Conservation (phyloP, 2,888 invertebrate species). For the Troilus luridus region DNA sequence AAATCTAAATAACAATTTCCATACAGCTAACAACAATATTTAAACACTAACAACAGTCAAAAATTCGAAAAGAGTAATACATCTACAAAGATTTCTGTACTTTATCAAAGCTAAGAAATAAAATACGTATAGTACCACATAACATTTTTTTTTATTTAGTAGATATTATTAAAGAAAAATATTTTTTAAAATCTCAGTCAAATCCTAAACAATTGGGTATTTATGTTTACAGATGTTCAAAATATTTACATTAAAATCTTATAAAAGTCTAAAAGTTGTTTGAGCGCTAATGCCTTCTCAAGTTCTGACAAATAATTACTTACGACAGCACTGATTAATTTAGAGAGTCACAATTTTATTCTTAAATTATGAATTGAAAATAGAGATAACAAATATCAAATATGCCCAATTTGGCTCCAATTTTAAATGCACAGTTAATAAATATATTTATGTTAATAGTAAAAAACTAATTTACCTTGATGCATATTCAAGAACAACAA, state of each 20-base stretch:
- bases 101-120: neutral
- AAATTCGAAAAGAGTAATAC: conserved; percentile 8
- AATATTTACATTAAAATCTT: neutral
- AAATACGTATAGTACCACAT: neutral
- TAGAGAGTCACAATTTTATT: neutral
- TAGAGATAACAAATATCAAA: neutral
- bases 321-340: neutral
- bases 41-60: conserved; percentile 31
- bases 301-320: neutral
- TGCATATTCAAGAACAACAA: neutral
- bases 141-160: neutral
- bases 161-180: neutral
- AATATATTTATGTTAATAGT: neutral
- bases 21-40: neutral
- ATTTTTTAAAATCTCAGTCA: neutral
- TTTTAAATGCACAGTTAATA: neutral
- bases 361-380: neutral
- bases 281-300: neutral
- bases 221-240: neutral
- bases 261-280: neutral
- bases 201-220: neutral
- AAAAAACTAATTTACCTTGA: neutral
- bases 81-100: neutral
- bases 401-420: neutral
- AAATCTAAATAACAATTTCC: neutral